phyloP scores from a whole-genome alignment of 2,113 vertebrate genomes.

The Leucosticte australis region DNA sequence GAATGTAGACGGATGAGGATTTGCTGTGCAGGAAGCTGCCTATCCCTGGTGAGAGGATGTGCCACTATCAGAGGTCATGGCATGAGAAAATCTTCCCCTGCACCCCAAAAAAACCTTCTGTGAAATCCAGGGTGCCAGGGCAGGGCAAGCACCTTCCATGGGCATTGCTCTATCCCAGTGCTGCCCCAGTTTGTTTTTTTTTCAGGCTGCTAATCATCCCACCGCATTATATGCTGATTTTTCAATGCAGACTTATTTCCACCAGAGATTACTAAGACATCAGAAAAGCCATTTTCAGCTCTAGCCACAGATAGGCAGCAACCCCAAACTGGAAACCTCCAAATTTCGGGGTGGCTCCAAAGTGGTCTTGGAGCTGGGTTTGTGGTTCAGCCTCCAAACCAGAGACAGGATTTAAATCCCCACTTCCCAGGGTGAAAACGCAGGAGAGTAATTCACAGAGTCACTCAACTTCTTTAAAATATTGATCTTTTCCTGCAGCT shows the following conservation, averaged over 20 bases:
- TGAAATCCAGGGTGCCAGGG: not conserved
- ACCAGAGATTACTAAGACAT: not conserved
- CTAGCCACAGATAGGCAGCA: not conserved
- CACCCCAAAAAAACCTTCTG: not conserved
- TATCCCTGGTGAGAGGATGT: not conserved
- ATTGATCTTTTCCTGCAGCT: slow-evolving; percentile 70
- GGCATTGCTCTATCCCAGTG: not conserved
- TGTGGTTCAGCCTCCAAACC: not conserved
- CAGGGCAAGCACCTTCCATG: fast-evolving
- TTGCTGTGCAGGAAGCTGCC: not conserved
- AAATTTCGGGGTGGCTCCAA: not conserved
- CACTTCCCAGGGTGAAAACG: not conserved
- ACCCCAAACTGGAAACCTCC: not conserved
- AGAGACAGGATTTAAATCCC: not conserved
- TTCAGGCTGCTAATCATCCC: not conserved
- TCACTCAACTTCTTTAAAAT: slow-evolving; percentile 57
- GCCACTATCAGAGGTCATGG: not conserved
- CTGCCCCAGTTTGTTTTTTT: not conserved
- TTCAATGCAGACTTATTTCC: not conserved
- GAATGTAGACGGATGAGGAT: fast-evolving
- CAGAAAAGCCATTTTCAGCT: not conserved
- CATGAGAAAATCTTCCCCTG: not conserved
- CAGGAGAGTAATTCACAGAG: slow-evolving; percentile 46
- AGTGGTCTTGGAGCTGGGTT: not conserved
- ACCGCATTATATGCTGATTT: not conserved